A percentile compares a stretch with the other conserved stretches of the same genome.
These are phyloP conservation scores for Vicugna pacos DNA, from an alignment of 2,113 vertebrate species.

Conservation along the genomic window DNA sequence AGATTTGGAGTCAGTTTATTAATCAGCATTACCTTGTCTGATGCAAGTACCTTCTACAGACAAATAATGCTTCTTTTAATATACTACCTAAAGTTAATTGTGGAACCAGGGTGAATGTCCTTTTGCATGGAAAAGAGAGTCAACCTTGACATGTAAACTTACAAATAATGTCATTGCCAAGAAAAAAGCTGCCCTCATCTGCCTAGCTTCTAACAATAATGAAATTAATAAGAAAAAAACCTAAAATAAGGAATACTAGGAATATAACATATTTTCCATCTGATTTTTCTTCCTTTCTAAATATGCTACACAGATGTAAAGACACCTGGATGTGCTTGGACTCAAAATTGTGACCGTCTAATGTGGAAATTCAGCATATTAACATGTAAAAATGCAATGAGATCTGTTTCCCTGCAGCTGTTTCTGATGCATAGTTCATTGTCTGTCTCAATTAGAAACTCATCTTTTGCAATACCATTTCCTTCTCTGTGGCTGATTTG, in stretches of 20 bases:
- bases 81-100: not conserved
- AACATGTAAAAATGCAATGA: slow-evolving; percentile 66
- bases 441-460: slow-evolving; percentile 82
- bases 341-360: slow-evolving; percentile 69
- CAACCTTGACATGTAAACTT: not conserved
- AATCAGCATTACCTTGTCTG: not conserved
- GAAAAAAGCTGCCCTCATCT: not conserved
- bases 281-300: slow-evolving; percentile 75
- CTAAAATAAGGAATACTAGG: slow-evolving; percentile 30
- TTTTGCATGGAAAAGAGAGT: not conserved
- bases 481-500: slow-evolving; percentile 82
- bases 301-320: slow-evolving; percentile 78
- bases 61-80: slow-evolving; percentile 18
- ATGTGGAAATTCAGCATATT: slow-evolving; percentile 75
- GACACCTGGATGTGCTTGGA: slow-evolving; percentile 77
- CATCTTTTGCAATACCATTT: slow-evolving; percentile 75
- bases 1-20: not conserved
- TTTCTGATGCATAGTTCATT: slow-evolving; percentile 77
- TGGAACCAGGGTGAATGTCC: not conserved
- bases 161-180: slow-evolving; percentile 12
- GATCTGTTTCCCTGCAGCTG: slow-evolving; percentile 76
- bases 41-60: not conserved
- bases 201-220: slow-evolving; percentile 46
- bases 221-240: slow-evolving; percentile 56
- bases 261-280: slow-evolving; percentile 62